Base-by-base conservation (phyloP, 1,140 invertebrate genomes). In the Lasioglossum albipes region DNA sequence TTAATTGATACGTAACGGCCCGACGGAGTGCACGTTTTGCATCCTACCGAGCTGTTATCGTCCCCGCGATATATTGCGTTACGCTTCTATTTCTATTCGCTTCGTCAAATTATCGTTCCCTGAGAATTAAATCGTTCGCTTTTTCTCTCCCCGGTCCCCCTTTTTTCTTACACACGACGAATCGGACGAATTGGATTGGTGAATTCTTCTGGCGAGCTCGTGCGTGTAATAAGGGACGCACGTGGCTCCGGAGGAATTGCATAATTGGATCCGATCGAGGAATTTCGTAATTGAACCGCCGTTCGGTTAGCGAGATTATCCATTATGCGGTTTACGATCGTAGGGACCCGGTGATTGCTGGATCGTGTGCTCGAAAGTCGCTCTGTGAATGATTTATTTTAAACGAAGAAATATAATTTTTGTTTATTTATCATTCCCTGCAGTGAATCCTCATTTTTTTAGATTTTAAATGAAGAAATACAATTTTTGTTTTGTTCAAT, bases 1-100 rank as follows among this genome's bases (percentile, higher is more conserved):
- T 85, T 83, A 85, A 86, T 86, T 86, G 83, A 86, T 86, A 83
- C 72, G 81, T 78, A 83, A 68, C 54, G 41, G 49, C 20, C 52
- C 66, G 41, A 57, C 52, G 52, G 54, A 75, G 72, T 72, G 68
- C 64, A 49, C 64, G 72, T 69, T 75, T 79, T 36, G 72, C 65
- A 69, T 61, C 72, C 42, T 4, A 54, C 16, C 45, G 0, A 49
- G 45, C 45, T 12, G 45, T 49, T 49, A 49, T 49, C 45, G 45
- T 49, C 13, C 10, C 45, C 45, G 45, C 45, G 45, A 49, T 49
- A 49, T 49, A 49, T 49, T 49, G 45, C 45, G 10, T 49, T 49
- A 49, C 45, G 45, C 45, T 49, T 49, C 45, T 54, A 54, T 54
- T 54, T 54, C 16, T 16, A 54, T 18, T 54, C 6, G 16, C 52